Evolutionary conservation across 2,113 vertebrate species (phyloP), one percentile per base, ranked within the genome.

Genomic region (Junco hyemalis): DNA sequence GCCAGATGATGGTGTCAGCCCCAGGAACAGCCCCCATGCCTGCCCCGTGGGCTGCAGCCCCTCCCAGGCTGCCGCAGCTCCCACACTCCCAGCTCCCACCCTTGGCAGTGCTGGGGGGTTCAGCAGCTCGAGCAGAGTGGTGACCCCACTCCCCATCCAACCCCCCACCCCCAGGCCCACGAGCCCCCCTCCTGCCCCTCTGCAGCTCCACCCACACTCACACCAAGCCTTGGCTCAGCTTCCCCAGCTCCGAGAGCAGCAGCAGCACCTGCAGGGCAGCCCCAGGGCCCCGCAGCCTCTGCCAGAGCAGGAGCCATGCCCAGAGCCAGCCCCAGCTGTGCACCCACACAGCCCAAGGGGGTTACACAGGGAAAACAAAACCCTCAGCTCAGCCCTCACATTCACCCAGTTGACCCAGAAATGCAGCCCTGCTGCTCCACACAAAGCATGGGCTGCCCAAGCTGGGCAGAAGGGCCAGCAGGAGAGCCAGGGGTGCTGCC

Each of bases 361-460:
- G 57, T 23, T n/a, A 24, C 24, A 28, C 48, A 38, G 31, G 29
- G 20, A 42, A 66, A 84, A 61, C 33, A 63, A 59, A 77, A 60
- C 21, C 56, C 51, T 31, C 2, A 0, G 28, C 14, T 69, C 44
- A 36, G 26, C 0, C 2, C 57, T 72, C 64, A 40, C 0, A 57
- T 69, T 83, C 56, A 59, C 64, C 56, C 73, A 50, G 0, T 8
- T 47, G 56, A 45, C 59, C 60, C 18, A 61, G 72, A 63, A 78
- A 44, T 31, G 29, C 61, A 54, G 10, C 33, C 0, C 0, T 6
- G n/a, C 36, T 65, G 38, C 59, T 81, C 31, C 48, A 7, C 14
- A 4, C 21, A 11, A 20, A 40, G 21, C 69, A 25, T 4, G 0
- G 1, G 6, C 4, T 54, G 44, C 36, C 60, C 51, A 31, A 17